Base-by-base conservation (phyloP, 2,797 vertebrate genomes). In the Valencia hispanica region DNA sequence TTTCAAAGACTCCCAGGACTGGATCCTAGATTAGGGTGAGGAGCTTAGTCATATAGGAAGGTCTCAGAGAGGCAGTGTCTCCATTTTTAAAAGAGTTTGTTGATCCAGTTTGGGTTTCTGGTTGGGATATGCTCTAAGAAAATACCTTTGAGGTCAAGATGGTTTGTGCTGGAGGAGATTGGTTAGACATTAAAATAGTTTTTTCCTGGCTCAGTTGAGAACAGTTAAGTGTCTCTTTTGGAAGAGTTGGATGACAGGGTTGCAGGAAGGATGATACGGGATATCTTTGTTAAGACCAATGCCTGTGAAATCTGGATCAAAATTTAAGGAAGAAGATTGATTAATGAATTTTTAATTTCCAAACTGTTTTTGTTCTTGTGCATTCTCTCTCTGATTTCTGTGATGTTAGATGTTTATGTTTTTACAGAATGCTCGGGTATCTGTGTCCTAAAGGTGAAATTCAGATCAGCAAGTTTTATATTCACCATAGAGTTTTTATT, bases 401-500 rank as follows among this genome's bases (percentile, higher is more conserved):
- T 20, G 59, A 20, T 34, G 32, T 36, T 18, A 22, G 32, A 63
- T 22, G 8, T 34, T 61, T 57, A 30, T 57, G 14, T 14, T 15
- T 57, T 15, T 17, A 32, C 27, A 59, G 27, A 7, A 59, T 7
- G 17, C 27, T 18, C 30, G 12, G 69, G 71, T 11, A n/a, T 68
- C 68, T 79, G n/a, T 71, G 30, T 74, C 15, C 12, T 55, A 30
- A 50, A 57, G 77, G 74, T 59, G 48, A 0, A 39, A 34, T 36
- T 72, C 22, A 36, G 25, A 32, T 41, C 73, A 68, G 70, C 65
- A 59, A 36, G 61, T 17, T 57, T 17, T 79, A 66, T 74, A 55
- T 74, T 80, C 53, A 79, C 39, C 82, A 72, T 66, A 71, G 30
- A 36, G 39, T 81, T 86, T 73, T 90, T 81, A 76, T 84, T 86